phyloP scores from a whole-genome alignment of 2,797 vertebrate species.

The Heliangelus exortis region DNA sequence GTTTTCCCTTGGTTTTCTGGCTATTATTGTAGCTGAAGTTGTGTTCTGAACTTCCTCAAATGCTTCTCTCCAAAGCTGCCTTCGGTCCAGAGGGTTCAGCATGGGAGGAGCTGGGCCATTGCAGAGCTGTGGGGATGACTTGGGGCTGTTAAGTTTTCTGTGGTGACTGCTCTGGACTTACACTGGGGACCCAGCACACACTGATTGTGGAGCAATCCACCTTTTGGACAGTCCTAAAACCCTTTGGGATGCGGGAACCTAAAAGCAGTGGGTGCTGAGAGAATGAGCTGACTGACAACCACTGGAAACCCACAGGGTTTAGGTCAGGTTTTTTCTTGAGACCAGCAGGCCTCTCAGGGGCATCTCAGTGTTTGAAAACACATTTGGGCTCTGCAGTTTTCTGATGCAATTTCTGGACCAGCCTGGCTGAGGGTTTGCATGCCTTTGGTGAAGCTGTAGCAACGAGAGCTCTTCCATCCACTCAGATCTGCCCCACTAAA shows the following conservation, averaged over 20 bases:
- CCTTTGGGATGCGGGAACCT: not conserved
- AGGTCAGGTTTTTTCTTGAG: not conserved
- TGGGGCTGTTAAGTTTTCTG: not conserved
- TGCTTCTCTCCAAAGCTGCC: not conserved
- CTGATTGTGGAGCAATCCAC: not conserved
- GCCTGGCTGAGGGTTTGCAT: not conserved
- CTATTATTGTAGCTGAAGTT: not conserved
- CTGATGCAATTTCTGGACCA: not conserved
- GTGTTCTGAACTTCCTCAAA: not conserved
- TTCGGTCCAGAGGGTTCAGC: not conserved
- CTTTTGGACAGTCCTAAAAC: not conserved
- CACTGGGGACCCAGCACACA: not conserved
- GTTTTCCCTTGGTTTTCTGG: not conserved
- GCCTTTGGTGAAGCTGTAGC: constrained; percentile 9
- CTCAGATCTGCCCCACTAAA: constrained; percentile 7
- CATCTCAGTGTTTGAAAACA: not conserved
- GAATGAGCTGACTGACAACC: not conserved
- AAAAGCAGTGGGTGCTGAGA: not conserved
- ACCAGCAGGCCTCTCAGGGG: not conserved
- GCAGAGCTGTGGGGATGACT: not conserved
- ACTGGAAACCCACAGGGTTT: not conserved
- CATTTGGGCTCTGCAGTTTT: not conserved
- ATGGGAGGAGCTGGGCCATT: not conserved
- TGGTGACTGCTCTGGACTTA: not conserved
- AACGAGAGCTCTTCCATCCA: not conserved